phyloP scores from a whole-genome alignment of 2,888 invertebrate genomes.

The Sinotaia quadrata region DNA sequence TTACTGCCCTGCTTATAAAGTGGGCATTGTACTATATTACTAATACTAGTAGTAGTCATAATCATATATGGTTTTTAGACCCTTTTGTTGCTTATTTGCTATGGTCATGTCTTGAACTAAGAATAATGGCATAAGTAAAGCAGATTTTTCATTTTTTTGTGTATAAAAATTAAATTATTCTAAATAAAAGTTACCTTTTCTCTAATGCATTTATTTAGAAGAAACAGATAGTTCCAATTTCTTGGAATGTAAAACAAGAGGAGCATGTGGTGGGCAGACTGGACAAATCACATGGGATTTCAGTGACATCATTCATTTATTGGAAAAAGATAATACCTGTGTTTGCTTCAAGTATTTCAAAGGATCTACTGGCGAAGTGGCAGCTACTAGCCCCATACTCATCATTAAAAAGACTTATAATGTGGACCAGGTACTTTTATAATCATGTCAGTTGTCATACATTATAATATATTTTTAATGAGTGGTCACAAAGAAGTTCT shows the following conservation, averaged over 20 bases:
- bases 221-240: constrained; percentile 66
- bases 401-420: constrained; percentile 48
- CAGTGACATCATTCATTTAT: constrained; percentile 59
- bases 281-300: constrained; percentile 71
- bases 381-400: constrained; percentile 72
- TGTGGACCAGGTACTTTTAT: constrained; percentile 33
- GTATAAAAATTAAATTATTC: too few species aligned
- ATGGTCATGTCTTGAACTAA: too few species aligned
- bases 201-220: constrained; percentile 43
- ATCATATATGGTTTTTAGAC: too few species aligned
- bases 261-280: constrained; percentile 66
- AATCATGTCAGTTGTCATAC: neutral
- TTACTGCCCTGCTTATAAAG: too few species aligned
- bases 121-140: too few species aligned
- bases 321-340: constrained; percentile 42
- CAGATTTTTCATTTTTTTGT: too few species aligned
- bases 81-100: too few species aligned
- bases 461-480: neutral
- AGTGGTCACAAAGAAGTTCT: too few species aligned
- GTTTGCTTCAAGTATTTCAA: constrained; percentile 74
- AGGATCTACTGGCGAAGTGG: constrained; percentile 70
- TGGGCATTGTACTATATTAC: too few species aligned
- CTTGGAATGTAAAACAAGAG: constrained; percentile 70
- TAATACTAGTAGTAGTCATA: too few species aligned
- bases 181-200: too few species aligned